These are phyloP conservation scores for Pandemis heparana DNA, from an alignment of 2,888 invertebrate genomes.

Conservation along the genomic window DNA sequence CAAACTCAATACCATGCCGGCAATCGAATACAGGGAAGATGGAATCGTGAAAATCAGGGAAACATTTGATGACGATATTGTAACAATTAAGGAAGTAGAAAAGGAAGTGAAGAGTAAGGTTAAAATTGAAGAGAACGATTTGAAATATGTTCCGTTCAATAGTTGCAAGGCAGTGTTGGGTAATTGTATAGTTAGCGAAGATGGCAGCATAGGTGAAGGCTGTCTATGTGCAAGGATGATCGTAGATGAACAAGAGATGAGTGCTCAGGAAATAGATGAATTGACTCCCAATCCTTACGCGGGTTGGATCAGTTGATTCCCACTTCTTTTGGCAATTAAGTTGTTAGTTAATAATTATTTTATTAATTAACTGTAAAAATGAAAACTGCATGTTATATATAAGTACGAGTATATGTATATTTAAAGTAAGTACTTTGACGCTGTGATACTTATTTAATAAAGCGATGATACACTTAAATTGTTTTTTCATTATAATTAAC, in stretches of 20 bases:
- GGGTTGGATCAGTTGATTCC: slow-evolving; percentile 30
- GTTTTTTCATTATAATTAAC: neutral
- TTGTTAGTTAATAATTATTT: neutral
- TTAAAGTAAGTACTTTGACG: neutral
- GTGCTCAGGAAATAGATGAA: slow-evolving; percentile 75
- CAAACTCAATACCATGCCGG: slow-evolving; percentile 49
- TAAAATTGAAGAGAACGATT: slow-evolving; percentile 42
- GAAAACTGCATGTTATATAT: no score
- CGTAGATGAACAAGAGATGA: slow-evolving; percentile 65
- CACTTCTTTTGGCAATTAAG: slow-evolving; percentile 38
- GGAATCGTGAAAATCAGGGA: slow-evolving; percentile 73
- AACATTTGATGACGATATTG: slow-evolving; percentile 63
- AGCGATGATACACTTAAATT: neutral
- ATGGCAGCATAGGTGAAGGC: slow-evolving; percentile 69
- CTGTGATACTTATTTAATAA: slow-evolving; percentile 1
- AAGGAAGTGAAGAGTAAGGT: slow-evolving; percentile 27
- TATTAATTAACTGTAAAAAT: neutral
- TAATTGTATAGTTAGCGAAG: slow-evolving; percentile 75
- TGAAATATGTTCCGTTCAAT: slow-evolving; percentile 60
- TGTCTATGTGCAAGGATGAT: slow-evolving; percentile 78
- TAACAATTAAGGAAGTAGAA: slow-evolving; percentile 42
- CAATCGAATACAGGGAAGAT: slow-evolving; percentile 63
- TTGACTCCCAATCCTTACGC: slow-evolving; percentile 69
- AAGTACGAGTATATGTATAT: neutral
- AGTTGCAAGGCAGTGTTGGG: slow-evolving; percentile 76